Conservation (phyloP, 2,797 vertebrate species). For the Peromyscus eremicus region DNA sequence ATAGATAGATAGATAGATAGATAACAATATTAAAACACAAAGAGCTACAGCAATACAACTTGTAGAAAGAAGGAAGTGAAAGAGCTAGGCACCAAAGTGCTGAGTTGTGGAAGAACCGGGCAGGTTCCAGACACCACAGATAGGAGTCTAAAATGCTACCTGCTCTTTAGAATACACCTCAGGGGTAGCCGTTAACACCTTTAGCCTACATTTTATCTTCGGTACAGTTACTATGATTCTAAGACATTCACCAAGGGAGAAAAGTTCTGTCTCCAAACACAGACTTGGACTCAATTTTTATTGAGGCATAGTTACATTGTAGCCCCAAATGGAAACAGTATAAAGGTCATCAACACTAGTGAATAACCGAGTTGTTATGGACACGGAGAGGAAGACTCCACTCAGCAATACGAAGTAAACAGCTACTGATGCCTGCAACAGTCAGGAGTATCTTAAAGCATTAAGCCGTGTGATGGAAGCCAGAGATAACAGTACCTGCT, state of each 20-base stretch:
- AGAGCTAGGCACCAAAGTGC: background rate
- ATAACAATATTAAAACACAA: background rate
- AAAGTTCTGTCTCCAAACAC: background rate
- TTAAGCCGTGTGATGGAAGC: background rate
- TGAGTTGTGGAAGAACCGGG: background rate
- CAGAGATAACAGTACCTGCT: background rate
- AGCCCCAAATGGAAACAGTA: background rate
- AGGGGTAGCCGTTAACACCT: background rate
- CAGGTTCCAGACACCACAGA: accelerated
- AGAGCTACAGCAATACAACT: accelerated
- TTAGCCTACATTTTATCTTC: background rate
- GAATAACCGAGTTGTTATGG: background rate
- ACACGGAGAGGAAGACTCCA: background rate
- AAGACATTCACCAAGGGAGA: background rate
- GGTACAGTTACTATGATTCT: background rate
- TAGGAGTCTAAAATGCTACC: background rate
- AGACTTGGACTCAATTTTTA: background rate
- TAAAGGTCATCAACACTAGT: background rate
- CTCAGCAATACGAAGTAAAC: background rate
- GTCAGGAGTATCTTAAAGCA: background rate
- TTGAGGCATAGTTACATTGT: background rate
- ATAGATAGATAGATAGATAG: too few species aligned
- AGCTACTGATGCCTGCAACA: background rate
- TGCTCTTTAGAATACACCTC: background rate
- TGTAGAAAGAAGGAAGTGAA: background rate